phyloP scores from a whole-genome alignment of 2,888 invertebrate species.

The Polyploca ridens region DNA sequence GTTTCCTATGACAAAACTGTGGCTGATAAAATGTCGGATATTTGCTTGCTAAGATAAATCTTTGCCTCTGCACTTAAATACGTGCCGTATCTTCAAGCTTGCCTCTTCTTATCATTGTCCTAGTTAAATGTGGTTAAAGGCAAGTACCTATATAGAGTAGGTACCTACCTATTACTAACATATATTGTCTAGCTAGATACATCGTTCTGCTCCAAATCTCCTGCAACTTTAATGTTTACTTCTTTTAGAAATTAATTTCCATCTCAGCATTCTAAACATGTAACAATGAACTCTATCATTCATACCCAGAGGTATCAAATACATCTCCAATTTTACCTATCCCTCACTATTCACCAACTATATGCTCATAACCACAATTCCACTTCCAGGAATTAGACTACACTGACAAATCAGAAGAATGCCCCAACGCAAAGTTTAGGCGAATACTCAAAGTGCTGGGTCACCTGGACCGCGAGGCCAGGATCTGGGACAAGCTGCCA shows the following conservation, averaged over 20 bases:
- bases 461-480: conserved; percentile 83
- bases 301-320: too few relatives aligned
- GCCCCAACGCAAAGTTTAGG: conserved; percentile 85
- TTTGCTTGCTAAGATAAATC: too few relatives aligned
- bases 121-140: background rate
- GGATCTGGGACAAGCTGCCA: conserved; percentile 84
- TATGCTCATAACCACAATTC: conserved; percentile 10
- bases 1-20: too few relatives aligned
- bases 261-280: too few relatives aligned
- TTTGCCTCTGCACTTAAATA: background rate
- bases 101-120: background rate
- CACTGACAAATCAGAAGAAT: conserved; percentile 79
- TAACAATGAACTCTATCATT: too few relatives aligned
- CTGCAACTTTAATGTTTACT: too few relatives aligned
- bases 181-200: too few relatives aligned
- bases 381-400: conserved; percentile 69
- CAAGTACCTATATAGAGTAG: background rate
- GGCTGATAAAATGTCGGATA: too few relatives aligned
- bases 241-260: too few relatives aligned
- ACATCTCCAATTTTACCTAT: too few relatives aligned
- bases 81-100: background rate
- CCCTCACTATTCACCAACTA: background rate
- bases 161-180: background rate
- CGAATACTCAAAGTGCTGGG: conserved; percentile 85
- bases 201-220: too few relatives aligned